phyloP scores from a whole-genome alignment of 2,797 vertebrate genomes.

The Streptopelia turtur region DNA sequence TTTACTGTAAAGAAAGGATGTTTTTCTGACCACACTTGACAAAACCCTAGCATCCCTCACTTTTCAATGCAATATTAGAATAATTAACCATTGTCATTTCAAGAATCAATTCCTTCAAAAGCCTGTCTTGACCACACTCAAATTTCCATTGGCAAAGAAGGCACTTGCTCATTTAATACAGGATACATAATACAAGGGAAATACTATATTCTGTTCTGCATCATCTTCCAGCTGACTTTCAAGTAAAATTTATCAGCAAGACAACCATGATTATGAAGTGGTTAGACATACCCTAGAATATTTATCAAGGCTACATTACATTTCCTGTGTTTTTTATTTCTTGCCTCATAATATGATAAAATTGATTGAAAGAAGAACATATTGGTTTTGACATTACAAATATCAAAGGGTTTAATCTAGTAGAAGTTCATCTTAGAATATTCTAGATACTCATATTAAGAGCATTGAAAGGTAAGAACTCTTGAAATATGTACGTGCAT shows the following conservation, averaged over 20 bases:
- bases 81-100: not conserved
- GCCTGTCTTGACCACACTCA: not conserved
- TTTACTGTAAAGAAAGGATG: not conserved
- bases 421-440: not conserved
- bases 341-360: not conserved
- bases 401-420: not conserved
- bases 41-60: not conserved
- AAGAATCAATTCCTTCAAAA: not conserved
- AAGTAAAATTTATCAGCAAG: not conserved
- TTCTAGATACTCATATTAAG: not conserved
- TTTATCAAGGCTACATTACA: not conserved
- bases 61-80: not conserved
- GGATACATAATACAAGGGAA: not conserved
- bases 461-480: not conserved
- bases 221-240: not conserved
- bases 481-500: fast-evolving
- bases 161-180: not conserved
- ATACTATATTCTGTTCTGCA: not conserved
- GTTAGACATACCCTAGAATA: not conserved
- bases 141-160: not conserved
- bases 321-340: not conserved
- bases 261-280: not conserved
- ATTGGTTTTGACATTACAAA: not conserved
- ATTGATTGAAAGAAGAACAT: not conserved
- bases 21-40: not conserved